Evolutionary conservation across 2,888 invertebrate genomes (phyloP).

Genomic region (Dyspetes luteomarginatus): DNA sequence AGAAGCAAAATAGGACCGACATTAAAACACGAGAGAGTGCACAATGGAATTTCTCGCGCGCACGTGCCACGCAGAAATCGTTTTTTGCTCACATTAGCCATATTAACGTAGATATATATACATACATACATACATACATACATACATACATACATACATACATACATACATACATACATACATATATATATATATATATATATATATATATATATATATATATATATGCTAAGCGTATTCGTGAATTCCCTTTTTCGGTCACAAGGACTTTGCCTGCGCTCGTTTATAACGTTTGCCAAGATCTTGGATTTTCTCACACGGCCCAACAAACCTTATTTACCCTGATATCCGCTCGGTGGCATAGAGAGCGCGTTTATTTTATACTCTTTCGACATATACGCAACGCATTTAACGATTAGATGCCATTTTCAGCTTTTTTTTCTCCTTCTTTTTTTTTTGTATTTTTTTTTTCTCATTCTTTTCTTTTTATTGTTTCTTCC

Average conservation of each 20-base stretch:
- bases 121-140: neutral
- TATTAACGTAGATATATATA: conserved; percentile 4
- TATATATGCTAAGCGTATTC: conserved; percentile 20
- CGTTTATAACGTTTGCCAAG: conserved; percentile 54
- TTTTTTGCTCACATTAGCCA: conserved; percentile 39
- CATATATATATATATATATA: neutral
- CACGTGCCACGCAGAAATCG: conserved; percentile 61
- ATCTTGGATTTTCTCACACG: conserved; percentile 62
- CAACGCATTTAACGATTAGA: conserved; percentile 55
- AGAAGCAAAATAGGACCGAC: conserved; percentile 32
- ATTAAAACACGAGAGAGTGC: conserved; percentile 5
- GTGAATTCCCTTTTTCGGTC: conserved; percentile 63
- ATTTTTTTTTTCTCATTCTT: conserved; percentile 7
- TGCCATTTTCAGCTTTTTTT: conserved; percentile 26
- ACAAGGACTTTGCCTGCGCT: conserved; percentile 54
- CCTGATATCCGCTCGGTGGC: conserved; percentile 29
- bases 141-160: neutral
- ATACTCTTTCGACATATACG: conserved; percentile 42
- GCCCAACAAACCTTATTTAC: conserved; percentile 20
- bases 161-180: neutral
- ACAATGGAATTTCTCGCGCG: conserved; percentile 62
- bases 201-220: conserved; percentile 10
- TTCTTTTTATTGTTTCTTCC: conserved; percentile 18
- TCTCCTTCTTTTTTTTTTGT: neutral
- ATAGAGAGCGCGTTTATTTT: conserved; percentile 71